Conservation (phyloP, 2,888 invertebrate genomes). For the Leptopilina syphax region DNA sequence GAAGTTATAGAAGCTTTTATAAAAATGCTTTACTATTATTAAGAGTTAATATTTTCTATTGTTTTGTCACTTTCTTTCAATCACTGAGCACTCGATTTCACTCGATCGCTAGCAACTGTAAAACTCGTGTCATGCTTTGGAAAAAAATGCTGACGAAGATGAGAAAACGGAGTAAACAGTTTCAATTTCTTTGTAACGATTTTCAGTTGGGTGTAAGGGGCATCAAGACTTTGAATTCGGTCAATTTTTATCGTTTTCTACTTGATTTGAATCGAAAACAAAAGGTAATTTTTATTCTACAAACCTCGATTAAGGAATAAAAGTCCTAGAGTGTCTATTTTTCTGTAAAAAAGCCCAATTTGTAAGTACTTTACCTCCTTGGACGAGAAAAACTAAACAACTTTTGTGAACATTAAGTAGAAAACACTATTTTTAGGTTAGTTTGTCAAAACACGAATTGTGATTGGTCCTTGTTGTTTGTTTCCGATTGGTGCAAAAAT, state of each 20-base stretch:
- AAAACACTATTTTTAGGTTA: neutral
- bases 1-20: neutral
- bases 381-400: conserved; percentile 2
- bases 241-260: neutral
- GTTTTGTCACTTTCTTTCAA: conserved; percentile 40
- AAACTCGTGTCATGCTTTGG: conserved; percentile 56
- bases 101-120: conserved; percentile 40
- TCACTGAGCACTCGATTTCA: conserved; percentile 37
- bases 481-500: neutral
- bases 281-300: neutral
- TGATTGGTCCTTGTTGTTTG: neutral
- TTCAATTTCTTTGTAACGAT: neutral
- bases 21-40: conserved; percentile 1
- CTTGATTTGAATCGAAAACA: neutral
- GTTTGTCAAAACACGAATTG: neutral
- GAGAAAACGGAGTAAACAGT: neutral
- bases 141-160: conserved; percentile 27
- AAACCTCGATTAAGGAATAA: neutral
- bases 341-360: neutral
- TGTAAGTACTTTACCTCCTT: neutral
- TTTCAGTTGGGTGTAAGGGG: neutral
- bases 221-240: neutral
- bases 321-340: neutral
- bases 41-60: neutral
- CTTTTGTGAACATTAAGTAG: neutral